phyloP scores from a whole-genome alignment of 2,797 vertebrate genomes.

The Mastacembelus armatus region DNA sequence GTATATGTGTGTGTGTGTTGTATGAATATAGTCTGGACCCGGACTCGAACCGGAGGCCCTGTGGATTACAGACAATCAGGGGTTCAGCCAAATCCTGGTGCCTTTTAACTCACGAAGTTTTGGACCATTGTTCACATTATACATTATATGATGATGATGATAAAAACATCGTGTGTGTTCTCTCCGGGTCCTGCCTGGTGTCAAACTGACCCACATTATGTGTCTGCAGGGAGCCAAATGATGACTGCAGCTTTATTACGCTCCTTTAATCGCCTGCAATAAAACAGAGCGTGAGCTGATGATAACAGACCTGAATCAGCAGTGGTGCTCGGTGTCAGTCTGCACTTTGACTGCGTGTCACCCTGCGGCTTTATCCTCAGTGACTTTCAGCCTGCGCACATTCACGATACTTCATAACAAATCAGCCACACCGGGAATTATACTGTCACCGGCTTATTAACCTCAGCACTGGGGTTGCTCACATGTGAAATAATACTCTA shows the following conservation, averaged over 20 bases:
- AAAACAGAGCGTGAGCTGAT: not conserved
- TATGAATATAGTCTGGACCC: too few relatives aligned
- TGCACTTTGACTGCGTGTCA: not conserved
- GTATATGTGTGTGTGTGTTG: too few relatives aligned
- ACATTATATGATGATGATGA: too few relatives aligned
- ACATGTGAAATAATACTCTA: slow-evolving; percentile 91
- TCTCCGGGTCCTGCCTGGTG: too few relatives aligned
- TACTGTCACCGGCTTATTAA: slow-evolving; percentile 89
- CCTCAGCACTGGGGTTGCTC: slow-evolving; percentile 83
- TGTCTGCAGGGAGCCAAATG: slow-evolving; percentile 4
- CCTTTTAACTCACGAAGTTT: too few relatives aligned
- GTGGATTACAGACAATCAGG: too few relatives aligned
- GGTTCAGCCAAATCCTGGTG: too few relatives aligned
- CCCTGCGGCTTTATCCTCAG: not conserved
- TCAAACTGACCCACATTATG: not conserved
- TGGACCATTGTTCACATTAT: too few relatives aligned
- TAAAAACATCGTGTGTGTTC: too few relatives aligned
- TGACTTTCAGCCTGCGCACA: slow-evolving; percentile 10
- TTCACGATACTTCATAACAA: not conserved
- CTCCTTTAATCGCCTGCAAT: slow-evolving; percentile 16
- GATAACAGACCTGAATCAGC: too few relatives aligned
- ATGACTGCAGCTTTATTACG: slow-evolving; percentile 40
- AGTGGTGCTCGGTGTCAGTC: not conserved
- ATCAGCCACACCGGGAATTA: slow-evolving; percentile 85
- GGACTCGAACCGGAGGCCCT: too few relatives aligned